Conservation (phyloP, 2,797 vertebrate genomes). For the Trematomus bernacchii region DNA sequence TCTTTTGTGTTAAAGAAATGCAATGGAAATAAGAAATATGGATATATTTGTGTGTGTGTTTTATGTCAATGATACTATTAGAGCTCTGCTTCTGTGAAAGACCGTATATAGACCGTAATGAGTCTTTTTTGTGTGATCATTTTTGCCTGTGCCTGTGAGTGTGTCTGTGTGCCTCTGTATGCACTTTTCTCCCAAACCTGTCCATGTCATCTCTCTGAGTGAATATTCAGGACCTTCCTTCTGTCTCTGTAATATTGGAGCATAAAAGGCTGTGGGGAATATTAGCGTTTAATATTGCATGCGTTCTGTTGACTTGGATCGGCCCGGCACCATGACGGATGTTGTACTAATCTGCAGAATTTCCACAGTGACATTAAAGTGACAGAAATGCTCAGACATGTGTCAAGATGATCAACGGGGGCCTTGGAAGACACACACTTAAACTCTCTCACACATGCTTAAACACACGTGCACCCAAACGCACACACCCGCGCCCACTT, state of each 20-base stretch:
- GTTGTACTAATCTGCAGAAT: conserved; percentile 85
- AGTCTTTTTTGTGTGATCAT: conserved; percentile 30
- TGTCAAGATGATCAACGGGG: conserved; percentile 85
- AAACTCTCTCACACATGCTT: conserved; percentile 60
- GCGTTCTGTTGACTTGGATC: conserved; percentile 83
- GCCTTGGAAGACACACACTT: conserved; percentile 76
- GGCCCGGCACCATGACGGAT: conserved; percentile 80
- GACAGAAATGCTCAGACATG: conserved; percentile 86
- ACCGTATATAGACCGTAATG: conserved; percentile 25
- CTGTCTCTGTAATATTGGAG: conserved; percentile 82
- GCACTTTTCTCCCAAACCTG: conserved; percentile 64
- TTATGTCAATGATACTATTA: conserved; percentile 39
- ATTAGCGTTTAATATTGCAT: conserved; percentile 88
- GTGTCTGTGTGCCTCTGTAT: conserved; percentile 23
- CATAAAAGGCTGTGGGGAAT: conserved; percentile 84
- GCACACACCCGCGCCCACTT: conserved; percentile 39
- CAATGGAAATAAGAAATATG: conserved; percentile 26
- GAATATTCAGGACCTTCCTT: conserved; percentile 83
- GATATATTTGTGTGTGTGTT: conserved; percentile 16
- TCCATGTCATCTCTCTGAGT: conserved; percentile 72
- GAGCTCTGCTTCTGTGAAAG: conserved; percentile 28
- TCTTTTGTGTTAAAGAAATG: conserved; percentile 37
- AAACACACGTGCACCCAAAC: conserved; percentile 27
- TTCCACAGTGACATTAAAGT: conserved; percentile 87
- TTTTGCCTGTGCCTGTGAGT: conserved; percentile 1